These are phyloP conservation scores for Schizaphis graminum DNA, from an alignment of 2,888 invertebrate genomes.

Conservation along the genomic window DNA sequence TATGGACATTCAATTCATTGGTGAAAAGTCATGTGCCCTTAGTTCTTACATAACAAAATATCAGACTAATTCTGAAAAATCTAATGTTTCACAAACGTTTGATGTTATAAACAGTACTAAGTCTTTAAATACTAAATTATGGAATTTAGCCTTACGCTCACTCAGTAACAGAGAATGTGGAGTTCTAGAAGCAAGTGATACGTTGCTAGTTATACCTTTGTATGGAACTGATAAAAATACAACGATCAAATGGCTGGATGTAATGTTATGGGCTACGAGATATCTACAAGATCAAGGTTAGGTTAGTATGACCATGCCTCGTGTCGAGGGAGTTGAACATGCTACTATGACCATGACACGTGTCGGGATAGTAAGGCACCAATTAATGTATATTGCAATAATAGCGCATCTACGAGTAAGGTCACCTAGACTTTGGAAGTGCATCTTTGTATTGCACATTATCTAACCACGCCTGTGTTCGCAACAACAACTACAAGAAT, in stretches of 20 bases:
- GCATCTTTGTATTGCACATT: no score
- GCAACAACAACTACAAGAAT: no score
- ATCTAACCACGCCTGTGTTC: no score
- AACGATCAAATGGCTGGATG: constrained; percentile 70
- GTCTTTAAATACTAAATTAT: constrained; percentile 69
- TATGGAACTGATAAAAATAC: constrained; percentile 70
- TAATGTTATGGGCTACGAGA: no score
- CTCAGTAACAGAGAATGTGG: constrained; percentile 70
- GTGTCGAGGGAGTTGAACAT: no score
- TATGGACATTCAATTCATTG: constrained; percentile 69
- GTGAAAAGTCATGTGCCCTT: constrained; percentile 68
- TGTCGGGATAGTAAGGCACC: no score
- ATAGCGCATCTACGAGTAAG: no score
- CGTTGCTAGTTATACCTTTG: constrained; percentile 69
- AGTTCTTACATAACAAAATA: constrained; percentile 68
- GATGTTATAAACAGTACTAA: constrained; percentile 69
- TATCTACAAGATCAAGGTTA: no score
- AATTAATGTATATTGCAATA: no score
- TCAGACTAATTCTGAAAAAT: constrained; percentile 69
- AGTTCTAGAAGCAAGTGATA: constrained; percentile 70
- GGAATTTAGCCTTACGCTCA: constrained; percentile 69
- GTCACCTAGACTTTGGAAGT: no score
- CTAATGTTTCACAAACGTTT: constrained; percentile 68
- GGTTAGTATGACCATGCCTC: no score
- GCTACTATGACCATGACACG: no score